Conservation (phyloP, 2,888 invertebrate genomes). For the Ceraclea dissimilis region DNA sequence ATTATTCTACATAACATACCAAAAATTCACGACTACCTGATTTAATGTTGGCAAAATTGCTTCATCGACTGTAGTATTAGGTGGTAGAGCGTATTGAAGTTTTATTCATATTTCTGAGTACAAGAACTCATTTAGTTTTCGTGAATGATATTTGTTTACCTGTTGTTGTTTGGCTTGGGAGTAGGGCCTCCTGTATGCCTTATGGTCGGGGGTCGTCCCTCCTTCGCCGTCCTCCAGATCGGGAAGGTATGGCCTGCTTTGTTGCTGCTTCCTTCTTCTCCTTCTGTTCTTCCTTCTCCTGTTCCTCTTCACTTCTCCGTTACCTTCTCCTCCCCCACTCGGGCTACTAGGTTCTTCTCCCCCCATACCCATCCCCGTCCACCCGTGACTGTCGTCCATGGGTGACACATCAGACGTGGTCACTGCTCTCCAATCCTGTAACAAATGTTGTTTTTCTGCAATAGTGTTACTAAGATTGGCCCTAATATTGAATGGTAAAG, state of each 20-base stretch:
- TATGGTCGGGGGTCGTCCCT: slow-evolving; percentile 2
- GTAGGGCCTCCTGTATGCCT: slow-evolving; percentile 35
- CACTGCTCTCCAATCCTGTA: slow-evolving; percentile 49
- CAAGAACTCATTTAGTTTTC: too few species aligned
- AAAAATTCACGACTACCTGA: too few species aligned
- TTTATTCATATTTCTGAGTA: too few species aligned
- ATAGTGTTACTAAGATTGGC: too few species aligned
- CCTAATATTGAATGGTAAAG: too few species aligned
- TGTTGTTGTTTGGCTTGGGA: slow-evolving; percentile 32
- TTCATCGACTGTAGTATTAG: too few species aligned
- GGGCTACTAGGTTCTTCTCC: too few species aligned
- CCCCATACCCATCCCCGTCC: slow-evolving; percentile 34
- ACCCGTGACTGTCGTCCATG: slow-evolving; percentile 35
- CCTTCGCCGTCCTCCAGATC: slow-evolving; percentile 26
- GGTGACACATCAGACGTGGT: slow-evolving; percentile 26
- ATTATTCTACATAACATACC: too few species aligned
- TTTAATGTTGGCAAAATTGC: too few species aligned
- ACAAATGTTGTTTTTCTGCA: slow-evolving; percentile 24
- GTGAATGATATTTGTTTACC: too few species aligned
- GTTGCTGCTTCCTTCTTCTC: slow-evolving; percentile 32
- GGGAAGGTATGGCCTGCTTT: slow-evolving; percentile 31
- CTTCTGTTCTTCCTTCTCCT: slow-evolving; percentile 37
- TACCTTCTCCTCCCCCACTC: slow-evolving; percentile 32
- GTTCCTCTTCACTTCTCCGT: slow-evolving; percentile 38
- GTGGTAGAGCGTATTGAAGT: too few species aligned